Evolutionary conservation across 2,797 vertebrate genomes (phyloP).

Genomic region (Odontamblyopus lacepedii): DNA sequence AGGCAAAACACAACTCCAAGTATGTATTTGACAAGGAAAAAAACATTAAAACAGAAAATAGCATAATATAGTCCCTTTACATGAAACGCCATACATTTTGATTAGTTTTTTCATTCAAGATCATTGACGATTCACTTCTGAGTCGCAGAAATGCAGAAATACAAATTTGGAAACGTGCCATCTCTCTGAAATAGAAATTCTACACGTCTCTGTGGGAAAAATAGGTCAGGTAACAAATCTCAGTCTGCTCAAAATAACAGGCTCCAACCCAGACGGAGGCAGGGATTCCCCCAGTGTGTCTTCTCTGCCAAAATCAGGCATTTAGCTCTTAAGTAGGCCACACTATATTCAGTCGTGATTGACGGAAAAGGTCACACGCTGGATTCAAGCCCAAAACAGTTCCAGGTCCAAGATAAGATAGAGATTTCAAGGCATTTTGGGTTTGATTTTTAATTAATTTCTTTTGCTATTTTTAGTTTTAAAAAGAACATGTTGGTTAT

Average conservation of each 20-base stretch:
- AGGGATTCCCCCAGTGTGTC: conserved; percentile 31
- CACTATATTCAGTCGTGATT: conserved; percentile 25
- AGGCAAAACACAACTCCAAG: no score
- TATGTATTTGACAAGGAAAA: no score
- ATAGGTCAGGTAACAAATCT: conserved; percentile 13
- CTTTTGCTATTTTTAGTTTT: background rate
- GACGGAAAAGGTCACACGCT: conserved; percentile 27
- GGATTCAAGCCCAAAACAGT: conserved; percentile 20
- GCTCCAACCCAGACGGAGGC: background rate
- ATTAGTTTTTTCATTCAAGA: background rate
- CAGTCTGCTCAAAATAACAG: conserved; percentile 8
- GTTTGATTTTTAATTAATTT: no score
- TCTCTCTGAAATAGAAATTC: background rate
- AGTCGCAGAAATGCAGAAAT: background rate
- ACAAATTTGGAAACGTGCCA: background rate
- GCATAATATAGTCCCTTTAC: no score
- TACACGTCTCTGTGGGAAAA: background rate
- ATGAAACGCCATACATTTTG: background rate
- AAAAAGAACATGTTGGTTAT: background rate
- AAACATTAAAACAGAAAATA: no score
- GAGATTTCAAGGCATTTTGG: background rate
- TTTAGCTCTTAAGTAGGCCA: conserved; percentile 37
- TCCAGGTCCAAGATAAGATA: background rate
- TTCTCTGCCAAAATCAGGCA: conserved; percentile 35
- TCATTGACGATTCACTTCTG: background rate